Evolutionary conservation across 2,888 invertebrate species (phyloP).

Genomic region (Phalera bucephala): DNA sequence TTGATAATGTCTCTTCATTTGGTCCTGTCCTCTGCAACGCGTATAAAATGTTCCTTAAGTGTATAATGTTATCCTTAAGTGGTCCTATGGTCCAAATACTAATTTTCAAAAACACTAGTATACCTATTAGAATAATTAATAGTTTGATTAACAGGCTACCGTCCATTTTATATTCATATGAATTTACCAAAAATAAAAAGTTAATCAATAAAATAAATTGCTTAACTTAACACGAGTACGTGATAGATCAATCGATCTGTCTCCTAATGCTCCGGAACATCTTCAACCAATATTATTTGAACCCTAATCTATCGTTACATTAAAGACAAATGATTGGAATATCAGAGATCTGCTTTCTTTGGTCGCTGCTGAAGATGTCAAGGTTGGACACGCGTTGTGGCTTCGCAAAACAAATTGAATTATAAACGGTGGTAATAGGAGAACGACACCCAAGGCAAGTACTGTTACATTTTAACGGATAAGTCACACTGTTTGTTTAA

Average conservation of each 20-base stretch:
- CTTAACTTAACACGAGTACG: neutral
- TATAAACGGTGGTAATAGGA: constrained; percentile 28
- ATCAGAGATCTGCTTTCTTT: constrained; percentile 19
- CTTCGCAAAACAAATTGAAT: constrained; percentile 50
- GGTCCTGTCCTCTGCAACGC: too few species aligned
- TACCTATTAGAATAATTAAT: too few species aligned
- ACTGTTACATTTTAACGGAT: constrained; percentile 9
- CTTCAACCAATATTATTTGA: constrained; percentile 17
- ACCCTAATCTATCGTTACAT: constrained; percentile 5
- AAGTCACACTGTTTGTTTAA: too few species aligned
- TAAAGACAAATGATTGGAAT: constrained; percentile 2
- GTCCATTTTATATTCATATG: too few species aligned
- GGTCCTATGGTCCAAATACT: too few species aligned
- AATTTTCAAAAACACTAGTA: too few species aligned
- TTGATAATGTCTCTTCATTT: too few species aligned
- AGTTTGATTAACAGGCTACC: too few species aligned
- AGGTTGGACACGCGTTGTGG: constrained; percentile 41
- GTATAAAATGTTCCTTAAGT: too few species aligned
- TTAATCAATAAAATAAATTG: too few species aligned
- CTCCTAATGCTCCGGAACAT: constrained; percentile 41
- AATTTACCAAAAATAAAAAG: too few species aligned
- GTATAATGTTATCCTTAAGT: too few species aligned
- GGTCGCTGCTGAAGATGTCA: constrained; percentile 21
- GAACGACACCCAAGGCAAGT: constrained; percentile 18
- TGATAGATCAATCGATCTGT: constrained; percentile 19